A percentile compares a stretch with the other conserved stretches of the same genome.
phyloP scores from a whole-genome alignment of 2,113 vertebrate genomes.

The Conger conger region DNA sequence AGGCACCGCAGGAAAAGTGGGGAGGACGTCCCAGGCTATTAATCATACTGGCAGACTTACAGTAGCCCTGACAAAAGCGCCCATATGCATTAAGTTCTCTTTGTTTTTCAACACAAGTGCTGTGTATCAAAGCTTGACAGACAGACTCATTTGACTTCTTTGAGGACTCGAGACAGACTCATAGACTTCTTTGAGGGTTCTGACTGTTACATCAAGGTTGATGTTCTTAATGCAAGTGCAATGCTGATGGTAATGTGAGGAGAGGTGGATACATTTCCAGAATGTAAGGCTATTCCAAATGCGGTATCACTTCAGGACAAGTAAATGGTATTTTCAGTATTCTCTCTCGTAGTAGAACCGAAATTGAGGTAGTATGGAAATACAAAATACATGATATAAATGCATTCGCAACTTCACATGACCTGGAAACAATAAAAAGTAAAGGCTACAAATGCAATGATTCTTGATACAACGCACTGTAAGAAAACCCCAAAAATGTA shows the following conservation, averaged over 20 bases:
- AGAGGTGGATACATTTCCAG: background rate
- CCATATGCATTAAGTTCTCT: background rate
- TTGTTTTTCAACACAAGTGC: background rate
- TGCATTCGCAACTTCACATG: background rate
- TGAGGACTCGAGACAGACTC: background rate
- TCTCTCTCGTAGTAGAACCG: background rate
- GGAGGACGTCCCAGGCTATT: background rate
- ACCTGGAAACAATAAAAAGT: background rate
- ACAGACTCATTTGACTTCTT: background rate
- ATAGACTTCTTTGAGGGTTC: background rate
- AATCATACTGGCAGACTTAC: background rate
- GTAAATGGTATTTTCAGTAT: background rate
- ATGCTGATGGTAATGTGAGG: too few relatives aligned
- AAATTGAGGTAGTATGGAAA: background rate
- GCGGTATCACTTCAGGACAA: background rate
- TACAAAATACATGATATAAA: background rate
- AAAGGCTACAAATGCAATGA: background rate
- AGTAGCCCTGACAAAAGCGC: background rate
- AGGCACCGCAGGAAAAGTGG: background rate
- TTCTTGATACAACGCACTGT: background rate
- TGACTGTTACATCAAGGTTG: background rate
- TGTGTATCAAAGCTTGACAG: background rate
- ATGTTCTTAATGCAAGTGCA: too few relatives aligned
- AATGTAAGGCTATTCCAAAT: background rate
- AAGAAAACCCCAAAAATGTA: background rate